A percentile compares a stretch with the other conserved stretches of the same genome.
Evolutionary conservation across 2,113 vertebrate genomes (phyloP).

Genomic region (Columba janthina): DNA sequence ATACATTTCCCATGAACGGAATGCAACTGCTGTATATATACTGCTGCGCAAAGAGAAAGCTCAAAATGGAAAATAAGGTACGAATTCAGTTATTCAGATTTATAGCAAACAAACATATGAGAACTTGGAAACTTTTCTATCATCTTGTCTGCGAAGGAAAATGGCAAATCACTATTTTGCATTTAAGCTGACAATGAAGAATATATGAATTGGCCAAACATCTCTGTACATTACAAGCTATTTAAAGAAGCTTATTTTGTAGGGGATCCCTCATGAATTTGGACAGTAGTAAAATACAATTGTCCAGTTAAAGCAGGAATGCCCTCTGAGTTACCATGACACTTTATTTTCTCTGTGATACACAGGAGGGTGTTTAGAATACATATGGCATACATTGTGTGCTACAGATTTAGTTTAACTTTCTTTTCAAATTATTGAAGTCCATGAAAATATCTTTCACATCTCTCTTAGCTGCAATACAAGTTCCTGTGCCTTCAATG

Average conservation of each 20-base stretch:
- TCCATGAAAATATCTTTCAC: not conserved
- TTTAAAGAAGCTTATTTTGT: not conserved
- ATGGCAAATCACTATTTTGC: not conserved
- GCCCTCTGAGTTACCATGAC: not conserved
- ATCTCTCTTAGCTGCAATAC: not conserved
- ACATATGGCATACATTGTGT: not conserved
- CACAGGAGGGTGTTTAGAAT: not conserved
- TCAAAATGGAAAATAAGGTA: not conserved
- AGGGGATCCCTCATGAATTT: not conserved
- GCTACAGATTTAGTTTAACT: constrained; percentile 30
- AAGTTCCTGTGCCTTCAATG: not conserved
- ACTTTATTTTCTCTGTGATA: not conserved
- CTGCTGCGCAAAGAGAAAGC: not conserved
- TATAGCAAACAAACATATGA: not conserved
- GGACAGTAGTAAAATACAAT: not conserved
- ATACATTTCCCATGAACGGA: not conserved
- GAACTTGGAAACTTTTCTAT: not conserved
- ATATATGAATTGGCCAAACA: not conserved
- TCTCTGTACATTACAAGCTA: not conserved
- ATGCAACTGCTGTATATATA: not conserved
- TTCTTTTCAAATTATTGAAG: constrained; percentile 20
- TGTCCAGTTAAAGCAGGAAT: not conserved
- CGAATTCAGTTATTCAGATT: not conserved
- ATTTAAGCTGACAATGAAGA: not conserved
- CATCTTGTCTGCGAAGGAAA: not conserved